Conservation (phyloP, 2,797 vertebrate species). For the Parambassis ranga region DNA sequence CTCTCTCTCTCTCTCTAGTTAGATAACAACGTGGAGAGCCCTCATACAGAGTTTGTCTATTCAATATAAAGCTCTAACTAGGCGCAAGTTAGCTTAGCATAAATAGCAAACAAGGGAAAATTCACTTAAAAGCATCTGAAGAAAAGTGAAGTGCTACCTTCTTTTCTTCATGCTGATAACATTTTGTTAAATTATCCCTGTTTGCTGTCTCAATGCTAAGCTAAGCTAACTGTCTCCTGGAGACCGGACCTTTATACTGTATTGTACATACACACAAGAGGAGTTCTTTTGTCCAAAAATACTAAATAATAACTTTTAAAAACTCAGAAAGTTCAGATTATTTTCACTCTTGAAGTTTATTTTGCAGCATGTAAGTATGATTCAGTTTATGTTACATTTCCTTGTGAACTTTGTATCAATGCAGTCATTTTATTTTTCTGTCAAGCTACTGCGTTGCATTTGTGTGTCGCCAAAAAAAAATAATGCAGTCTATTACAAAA, state of each 20-base stretch:
- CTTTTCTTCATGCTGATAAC: too few species aligned
- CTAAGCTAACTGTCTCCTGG: too few species aligned
- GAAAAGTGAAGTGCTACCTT: too few species aligned
- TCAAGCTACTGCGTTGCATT: constrained; percentile 33
- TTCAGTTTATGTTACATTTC: constrained; percentile 44
- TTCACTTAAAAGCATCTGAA: too few species aligned
- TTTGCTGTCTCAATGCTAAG: neutral
- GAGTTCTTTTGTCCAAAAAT: too few species aligned
- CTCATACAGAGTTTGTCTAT: too few species aligned
- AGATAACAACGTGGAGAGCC: too few species aligned
- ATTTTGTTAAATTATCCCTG: too few species aligned
- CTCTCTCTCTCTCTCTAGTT: too few species aligned
- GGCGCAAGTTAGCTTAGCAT: constrained; percentile 14
- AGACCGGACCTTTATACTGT: neutral
- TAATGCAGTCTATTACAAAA: constrained; percentile 16
- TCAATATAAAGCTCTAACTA: too few species aligned
- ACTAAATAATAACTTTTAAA: too few species aligned
- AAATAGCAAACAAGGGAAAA: too few species aligned
- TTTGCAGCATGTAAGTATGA: constrained; percentile 44
- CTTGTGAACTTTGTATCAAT: constrained; percentile 54
- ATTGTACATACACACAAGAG: neutral
- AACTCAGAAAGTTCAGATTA: constrained; percentile 6
- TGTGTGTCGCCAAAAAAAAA: constrained; percentile 28
- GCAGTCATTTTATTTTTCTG: constrained; percentile 44
- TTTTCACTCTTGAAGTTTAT: constrained; percentile 11